Percentiles rank a stretch among this genome's conserved stretches.
Evolutionary conservation across 2,888 invertebrate species (phyloP).

Genomic region (Papilio demoleus): DNA sequence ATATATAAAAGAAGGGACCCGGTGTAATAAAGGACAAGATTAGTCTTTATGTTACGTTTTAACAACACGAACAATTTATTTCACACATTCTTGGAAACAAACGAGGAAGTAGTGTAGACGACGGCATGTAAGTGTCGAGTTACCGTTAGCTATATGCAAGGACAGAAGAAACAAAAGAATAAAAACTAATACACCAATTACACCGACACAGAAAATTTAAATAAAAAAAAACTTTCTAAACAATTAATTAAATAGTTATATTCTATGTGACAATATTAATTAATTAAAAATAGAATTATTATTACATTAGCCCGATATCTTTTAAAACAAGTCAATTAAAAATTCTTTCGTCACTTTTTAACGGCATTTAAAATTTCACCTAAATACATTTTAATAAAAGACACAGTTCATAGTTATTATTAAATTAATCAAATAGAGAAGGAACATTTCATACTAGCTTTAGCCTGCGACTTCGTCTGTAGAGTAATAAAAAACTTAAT

Average conservation of each 20-base stretch:
- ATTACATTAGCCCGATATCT: too few species aligned
- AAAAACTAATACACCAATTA: background rate
- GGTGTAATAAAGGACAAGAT: too few species aligned
- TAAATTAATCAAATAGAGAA: background rate
- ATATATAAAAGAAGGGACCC: too few species aligned
- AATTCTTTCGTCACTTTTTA: background rate
- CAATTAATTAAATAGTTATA: too few species aligned
- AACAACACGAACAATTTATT: background rate
- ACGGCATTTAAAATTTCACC: background rate
- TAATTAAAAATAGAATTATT: too few species aligned
- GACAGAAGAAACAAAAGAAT: background rate
- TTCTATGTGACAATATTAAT: too few species aligned
- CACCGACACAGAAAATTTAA: background rate
- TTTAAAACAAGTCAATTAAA: background rate
- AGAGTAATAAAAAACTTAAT: too few species aligned
- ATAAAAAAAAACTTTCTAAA: background rate
- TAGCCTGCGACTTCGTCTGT: too few species aligned
- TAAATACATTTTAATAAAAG: slow-evolving; percentile 1
- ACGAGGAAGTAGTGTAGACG: background rate
- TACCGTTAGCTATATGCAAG: background rate
- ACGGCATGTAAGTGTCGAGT: background rate
- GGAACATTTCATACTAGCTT: too few species aligned
- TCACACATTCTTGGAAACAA: background rate
- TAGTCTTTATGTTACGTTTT: too few species aligned
- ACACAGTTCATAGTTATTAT: background rate